phyloP scores from a whole-genome alignment of 2,888 invertebrate species.

The Neocrepidodera transversa region DNA sequence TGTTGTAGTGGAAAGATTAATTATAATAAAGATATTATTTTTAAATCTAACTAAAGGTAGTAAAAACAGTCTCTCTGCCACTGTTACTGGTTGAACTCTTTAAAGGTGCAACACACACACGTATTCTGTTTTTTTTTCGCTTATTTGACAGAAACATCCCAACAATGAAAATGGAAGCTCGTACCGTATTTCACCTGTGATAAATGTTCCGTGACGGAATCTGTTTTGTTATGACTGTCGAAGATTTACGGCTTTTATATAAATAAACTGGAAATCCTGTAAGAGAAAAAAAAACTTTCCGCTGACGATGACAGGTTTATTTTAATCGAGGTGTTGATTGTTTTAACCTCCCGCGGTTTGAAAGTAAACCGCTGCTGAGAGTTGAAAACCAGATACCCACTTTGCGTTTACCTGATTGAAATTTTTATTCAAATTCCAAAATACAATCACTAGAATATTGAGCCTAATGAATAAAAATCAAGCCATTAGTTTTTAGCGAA shows the following conservation, averaged over 20 bases:
- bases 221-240: slow-evolving; percentile 41
- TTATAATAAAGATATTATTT: no score
- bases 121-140: slow-evolving; percentile 27
- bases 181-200: slow-evolving; percentile 43
- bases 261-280: slow-evolving; percentile 42
- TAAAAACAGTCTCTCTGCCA: slow-evolving; percentile 1
- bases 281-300: slow-evolving; percentile 31
- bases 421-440: no score
- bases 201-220: slow-evolving; percentile 39
- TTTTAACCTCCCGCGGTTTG: slow-evolving; percentile 42
- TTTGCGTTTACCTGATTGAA: not conserved
- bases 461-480: no score
- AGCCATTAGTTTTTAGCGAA: no score
- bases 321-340: slow-evolving; percentile 39
- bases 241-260: slow-evolving; percentile 39
- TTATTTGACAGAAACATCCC: slow-evolving; percentile 39
- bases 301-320: slow-evolving; percentile 42
- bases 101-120: slow-evolving; percentile 35
- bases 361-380: slow-evolving; percentile 42
- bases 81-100: slow-evolving; percentile 35
- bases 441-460: no score
- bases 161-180: slow-evolving; percentile 37
- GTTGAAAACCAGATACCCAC: slow-evolving; percentile 30
- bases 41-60: no score
- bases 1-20: no score